Evolutionary conservation across 2,113 vertebrate genomes (phyloP).

Genomic region (Pionites leucogaster): DNA sequence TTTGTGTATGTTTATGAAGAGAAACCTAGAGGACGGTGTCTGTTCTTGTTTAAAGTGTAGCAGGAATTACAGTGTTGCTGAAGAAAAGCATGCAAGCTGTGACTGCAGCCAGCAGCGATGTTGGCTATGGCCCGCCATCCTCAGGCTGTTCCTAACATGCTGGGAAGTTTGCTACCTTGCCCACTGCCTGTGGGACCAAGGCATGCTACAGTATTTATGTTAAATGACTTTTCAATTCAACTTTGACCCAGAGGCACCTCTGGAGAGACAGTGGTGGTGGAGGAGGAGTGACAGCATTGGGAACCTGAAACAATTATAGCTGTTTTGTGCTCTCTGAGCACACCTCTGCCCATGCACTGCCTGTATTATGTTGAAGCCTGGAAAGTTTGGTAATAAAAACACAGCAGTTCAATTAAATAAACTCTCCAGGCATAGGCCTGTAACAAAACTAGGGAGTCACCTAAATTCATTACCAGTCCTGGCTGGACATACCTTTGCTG

Average conservation of each 20-base stretch:
- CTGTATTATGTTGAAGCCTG: not conserved
- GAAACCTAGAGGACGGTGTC: not conserved
- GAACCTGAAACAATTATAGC: constrained; percentile 23
- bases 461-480: not conserved
- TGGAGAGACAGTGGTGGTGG: not conserved
- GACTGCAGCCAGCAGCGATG: not conserved
- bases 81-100: constrained; percentile 36
- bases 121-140: not conserved
- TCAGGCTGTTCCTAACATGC: constrained; percentile 16
- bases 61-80: not conserved
- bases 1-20: not conserved
- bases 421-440: not conserved
- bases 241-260: not conserved
- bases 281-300: not conserved
- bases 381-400: constrained; percentile 43
- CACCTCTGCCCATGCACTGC: not conserved
- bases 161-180: constrained; percentile 1
- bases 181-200: not conserved
- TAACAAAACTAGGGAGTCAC: constrained; percentile 29
- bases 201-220: not conserved
- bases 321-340: not conserved
- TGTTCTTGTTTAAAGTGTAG: constrained; percentile 8
- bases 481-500: not conserved
- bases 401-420: constrained; percentile 53
- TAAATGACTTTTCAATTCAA: constrained; percentile 57